Percentiles rank a stretch among this genome's conserved stretches.
These are phyloP conservation scores for Petrocephalus schoutedeni DNA, from an alignment of 2,797 vertebrate genomes.

Conservation along the genomic window DNA sequence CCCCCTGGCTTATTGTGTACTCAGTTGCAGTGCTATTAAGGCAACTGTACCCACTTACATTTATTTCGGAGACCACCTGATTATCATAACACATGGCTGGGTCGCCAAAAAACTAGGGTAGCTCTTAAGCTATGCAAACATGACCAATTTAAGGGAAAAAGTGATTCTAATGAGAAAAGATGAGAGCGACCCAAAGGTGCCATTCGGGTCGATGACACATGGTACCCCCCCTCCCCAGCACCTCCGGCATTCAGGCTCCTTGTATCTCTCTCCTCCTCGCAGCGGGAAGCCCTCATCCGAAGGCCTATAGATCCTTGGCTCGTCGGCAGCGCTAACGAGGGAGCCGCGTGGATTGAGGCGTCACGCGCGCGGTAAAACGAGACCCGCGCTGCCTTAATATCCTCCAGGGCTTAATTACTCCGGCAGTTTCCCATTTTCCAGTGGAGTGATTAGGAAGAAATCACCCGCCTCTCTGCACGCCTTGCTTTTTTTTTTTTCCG, in stretches of 20 bases:
- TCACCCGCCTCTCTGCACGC: not conserved
- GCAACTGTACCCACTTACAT: not conserved
- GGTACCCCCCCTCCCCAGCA: not conserved
- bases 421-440: slow-evolving; percentile 18
- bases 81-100: not conserved
- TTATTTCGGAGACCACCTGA: not conserved
- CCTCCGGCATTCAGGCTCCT: not conserved
- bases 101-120: not conserved
- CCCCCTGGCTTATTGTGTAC: not conserved
- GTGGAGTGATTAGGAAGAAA: not conserved
- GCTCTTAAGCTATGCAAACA: not conserved
- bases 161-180: not conserved
- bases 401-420: slow-evolving; percentile 8
- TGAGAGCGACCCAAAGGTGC: not conserved
- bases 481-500: not conserved
- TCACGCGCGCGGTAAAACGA: not conserved
- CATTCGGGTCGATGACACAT: not conserved
- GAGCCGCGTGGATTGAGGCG: not conserved
- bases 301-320: not conserved
- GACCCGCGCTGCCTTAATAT: not conserved
- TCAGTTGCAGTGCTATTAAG: not conserved
- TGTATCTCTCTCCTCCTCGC: not conserved
- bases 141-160: not conserved
- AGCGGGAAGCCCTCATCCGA: not conserved
- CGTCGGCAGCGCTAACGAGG: not conserved